Evolutionary conservation across 2,888 invertebrate species (phyloP).

Genomic region (Meiosimyza platycephala): DNA sequence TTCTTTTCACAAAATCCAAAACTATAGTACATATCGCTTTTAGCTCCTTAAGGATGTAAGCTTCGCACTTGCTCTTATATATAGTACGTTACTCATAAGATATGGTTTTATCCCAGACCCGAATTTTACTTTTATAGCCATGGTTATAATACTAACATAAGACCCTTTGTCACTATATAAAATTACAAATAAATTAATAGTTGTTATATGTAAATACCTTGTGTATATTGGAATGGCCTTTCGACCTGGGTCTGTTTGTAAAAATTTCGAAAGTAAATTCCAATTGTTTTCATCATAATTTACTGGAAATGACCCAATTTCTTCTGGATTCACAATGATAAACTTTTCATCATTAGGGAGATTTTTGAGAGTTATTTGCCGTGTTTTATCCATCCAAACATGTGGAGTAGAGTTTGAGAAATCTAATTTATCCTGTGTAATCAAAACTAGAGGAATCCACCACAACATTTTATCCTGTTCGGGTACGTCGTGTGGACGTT

Average conservation of each 20-base stretch:
- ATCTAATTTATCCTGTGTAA: conserved; percentile 72
- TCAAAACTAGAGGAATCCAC: conserved; percentile 79
- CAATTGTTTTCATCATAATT: conserved; percentile 84
- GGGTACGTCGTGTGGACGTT: conserved; percentile 78
- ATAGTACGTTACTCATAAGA: no score
- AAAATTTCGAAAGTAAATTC: conserved; percentile 76
- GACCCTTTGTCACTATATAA: no score
- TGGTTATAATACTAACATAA: no score
- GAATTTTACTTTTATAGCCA: no score
- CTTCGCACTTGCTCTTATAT: no score
- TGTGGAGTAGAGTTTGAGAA: conserved; percentile 71
- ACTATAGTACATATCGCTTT: no score
- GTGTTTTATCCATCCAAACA: conserved; percentile 74
- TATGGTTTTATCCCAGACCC: no score
- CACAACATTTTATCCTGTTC: conserved; percentile 78
- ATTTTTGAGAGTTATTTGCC: conserved; percentile 69
- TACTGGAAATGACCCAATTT: conserved; percentile 86
- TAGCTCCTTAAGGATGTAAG: no score
- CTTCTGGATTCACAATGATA: conserved; percentile 84
- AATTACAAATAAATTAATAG: no score
- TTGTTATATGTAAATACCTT: conserved; percentile 49
- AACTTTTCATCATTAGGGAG: conserved; percentile 74
- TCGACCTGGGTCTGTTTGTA: conserved; percentile 71
- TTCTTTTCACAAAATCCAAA: no score
- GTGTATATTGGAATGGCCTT: conserved; percentile 77